Conservation (phyloP, 2,888 invertebrate species). For the Plagodis dolabraria region DNA sequence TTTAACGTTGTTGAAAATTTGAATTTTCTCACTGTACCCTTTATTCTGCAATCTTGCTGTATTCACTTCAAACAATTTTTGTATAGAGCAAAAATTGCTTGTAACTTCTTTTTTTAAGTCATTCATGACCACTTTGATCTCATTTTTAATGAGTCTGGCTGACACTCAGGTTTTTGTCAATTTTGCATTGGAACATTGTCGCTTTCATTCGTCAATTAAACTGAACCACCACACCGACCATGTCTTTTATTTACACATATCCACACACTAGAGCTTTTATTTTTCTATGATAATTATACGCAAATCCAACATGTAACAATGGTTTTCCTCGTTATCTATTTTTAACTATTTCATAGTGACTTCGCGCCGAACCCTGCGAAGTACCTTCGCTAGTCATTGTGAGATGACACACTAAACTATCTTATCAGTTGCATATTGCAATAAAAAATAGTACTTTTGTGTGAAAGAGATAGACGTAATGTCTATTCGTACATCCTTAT, state of each 20-base stretch:
- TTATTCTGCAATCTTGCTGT: too few relatives aligned
- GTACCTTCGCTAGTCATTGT: not conserved
- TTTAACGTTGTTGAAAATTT: too few relatives aligned
- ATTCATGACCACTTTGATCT: constrained; percentile 1
- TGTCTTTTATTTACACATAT: constrained; percentile 14
- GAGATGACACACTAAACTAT: not conserved
- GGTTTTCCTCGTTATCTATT: not conserved
- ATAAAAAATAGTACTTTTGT: too few relatives aligned
- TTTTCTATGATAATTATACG: constrained; percentile 3
- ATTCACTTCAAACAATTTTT: too few relatives aligned
- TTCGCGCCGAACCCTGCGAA: not conserved
- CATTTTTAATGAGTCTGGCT: constrained; percentile 1
- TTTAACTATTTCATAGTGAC: not conserved
- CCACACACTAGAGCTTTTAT: constrained; percentile 14
- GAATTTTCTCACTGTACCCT: too few relatives aligned
- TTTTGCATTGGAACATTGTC: constrained; percentile 2
- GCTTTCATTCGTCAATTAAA: constrained; percentile 13
- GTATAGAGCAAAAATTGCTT: not conserved
- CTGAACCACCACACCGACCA: constrained; percentile 15
- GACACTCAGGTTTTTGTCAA: not conserved
- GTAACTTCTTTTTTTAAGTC: constrained; percentile 3
- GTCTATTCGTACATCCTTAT: too few relatives aligned
- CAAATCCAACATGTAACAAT: not conserved
- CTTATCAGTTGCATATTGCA: not conserved
- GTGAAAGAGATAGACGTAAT: too few relatives aligned